A percentile compares a stretch with the other conserved stretches of the same genome.
Conservation (phyloP, 2,797 vertebrate species). For the Danio aesculapii region DNA sequence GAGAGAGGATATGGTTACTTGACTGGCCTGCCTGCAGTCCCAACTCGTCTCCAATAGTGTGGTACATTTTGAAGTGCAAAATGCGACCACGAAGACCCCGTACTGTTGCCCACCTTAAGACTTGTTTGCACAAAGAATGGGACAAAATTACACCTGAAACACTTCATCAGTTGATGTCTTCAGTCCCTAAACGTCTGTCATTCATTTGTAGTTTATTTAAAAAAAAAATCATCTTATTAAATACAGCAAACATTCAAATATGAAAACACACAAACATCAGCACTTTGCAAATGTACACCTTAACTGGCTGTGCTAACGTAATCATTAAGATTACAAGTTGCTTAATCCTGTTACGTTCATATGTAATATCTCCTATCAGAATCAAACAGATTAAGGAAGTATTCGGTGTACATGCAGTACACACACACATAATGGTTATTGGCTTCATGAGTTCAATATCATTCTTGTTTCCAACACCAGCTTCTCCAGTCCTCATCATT, state of each 20-base stretch:
- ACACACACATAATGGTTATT: background rate
- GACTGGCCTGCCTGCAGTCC: too few relatives aligned
- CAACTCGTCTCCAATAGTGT: too few relatives aligned
- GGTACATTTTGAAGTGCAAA: too few relatives aligned
- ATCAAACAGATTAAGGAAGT: background rate
- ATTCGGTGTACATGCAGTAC: background rate
- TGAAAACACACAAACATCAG: background rate
- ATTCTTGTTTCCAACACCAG: background rate
- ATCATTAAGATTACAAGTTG: background rate
- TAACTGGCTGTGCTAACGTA: background rate
- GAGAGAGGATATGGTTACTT: too few relatives aligned
- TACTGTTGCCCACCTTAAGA: too few relatives aligned
- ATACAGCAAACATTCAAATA: constrained; percentile 16
- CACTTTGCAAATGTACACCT: background rate
- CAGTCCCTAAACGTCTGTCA: too few relatives aligned
- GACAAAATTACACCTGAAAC: too few relatives aligned
- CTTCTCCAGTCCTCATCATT: background rate
- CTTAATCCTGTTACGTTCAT: background rate
- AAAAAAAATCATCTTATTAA: constrained; percentile 17
- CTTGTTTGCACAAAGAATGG: too few relatives aligned
- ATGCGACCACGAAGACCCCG: too few relatives aligned
- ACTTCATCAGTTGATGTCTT: too few relatives aligned
- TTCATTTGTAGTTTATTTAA: background rate
- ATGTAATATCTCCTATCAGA: background rate
- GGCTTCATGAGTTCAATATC: background rate